Evolutionary conservation across 1,140 invertebrate species (phyloP), one percentile per base, ranked within the genome.

Genomic region (Drosophila lacertosa): DNA sequence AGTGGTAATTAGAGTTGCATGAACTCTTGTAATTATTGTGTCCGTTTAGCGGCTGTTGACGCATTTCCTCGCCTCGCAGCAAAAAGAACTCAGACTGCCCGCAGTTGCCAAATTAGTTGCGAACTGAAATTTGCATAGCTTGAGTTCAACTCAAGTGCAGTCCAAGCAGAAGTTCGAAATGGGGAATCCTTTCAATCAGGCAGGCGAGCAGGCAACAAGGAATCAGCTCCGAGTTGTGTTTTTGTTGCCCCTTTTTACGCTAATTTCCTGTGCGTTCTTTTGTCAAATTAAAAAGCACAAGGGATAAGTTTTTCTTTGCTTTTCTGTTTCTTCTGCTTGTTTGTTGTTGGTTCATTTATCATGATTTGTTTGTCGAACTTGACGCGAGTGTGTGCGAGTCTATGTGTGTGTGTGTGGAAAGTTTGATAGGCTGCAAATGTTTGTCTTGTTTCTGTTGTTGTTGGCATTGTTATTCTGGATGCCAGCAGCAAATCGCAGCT

Each of bases 361-460:
- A 88, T 88, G 82, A 88, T 88, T 88, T 88, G 83, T 89, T 88
- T 89, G 82, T 74, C 74, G 77, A 88, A 88, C 67, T 82, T 88
- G 64, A 76, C 71, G 69, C 55, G 62, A 63, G 69, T 69, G 63
- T 68, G 39, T 10, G 53, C 13, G 51, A 24, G 20, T 40, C 45
- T 40, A 32, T 42, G 37, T 26, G 51, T 7, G 62, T 60, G 63
- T 54, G 47, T 55, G 55, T 67, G 50, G 18, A 48, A 60, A 67
- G 60, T 74, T 73, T 74, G 81, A 86, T 86, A 69, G 77, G 74
- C 81, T 77, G 82, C 70, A 86, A 88, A 86, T 88, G 81, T 86
- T 70, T 86, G 73, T 67, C 57, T 62, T 66, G 81, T 86, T 70
- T 86, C 68, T 67, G 51, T 62, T 66, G 57, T 77, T 88, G 62